A percentile compares a stretch with the other conserved stretches of the same genome.
Conservation (phyloP, 2,797 vertebrate species). For the Coranthus polyacanthus region DNA sequence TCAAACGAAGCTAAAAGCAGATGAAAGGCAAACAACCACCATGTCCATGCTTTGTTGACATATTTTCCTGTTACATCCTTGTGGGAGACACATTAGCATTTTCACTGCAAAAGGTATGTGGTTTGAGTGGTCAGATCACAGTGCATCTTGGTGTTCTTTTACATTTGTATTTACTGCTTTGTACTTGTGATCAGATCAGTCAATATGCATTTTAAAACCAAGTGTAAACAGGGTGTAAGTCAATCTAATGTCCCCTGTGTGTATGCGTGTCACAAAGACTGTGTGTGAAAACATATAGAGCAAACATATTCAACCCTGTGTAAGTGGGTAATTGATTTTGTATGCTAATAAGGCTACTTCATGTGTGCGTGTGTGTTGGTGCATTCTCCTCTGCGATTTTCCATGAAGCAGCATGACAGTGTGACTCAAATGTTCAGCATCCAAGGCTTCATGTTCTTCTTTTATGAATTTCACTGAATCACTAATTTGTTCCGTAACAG, state of each 20-base stretch:
- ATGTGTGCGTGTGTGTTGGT: conserved; percentile 9
- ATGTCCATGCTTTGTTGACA: neutral
- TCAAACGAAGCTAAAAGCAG: no score
- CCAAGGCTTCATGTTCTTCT: conserved; percentile 48
- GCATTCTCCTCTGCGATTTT: conserved; percentile 5
- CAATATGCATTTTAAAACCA: no score
- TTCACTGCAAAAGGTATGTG: neutral
- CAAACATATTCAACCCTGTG: conserved; percentile 18
- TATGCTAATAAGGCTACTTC: conserved; percentile 19
- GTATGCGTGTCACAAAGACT: neutral
- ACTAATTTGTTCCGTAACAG: conserved; percentile 64
- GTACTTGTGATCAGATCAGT: neutral
- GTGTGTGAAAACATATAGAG: conserved; percentile 17
- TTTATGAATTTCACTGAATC: conserved; percentile 70
- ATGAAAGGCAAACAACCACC: neutral
- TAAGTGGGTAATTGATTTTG: conserved; percentile 33
- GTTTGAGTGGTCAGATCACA: no score
- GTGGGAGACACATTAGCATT: neutral
- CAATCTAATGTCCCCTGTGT: neutral
- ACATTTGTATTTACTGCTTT: no score
- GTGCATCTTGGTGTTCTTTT: no score
- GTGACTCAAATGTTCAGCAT: conserved; percentile 53
- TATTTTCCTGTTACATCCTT: neutral
- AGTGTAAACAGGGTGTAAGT: no score
- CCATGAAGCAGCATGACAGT: conserved; percentile 24